These are phyloP conservation scores for Acomys russatus DNA, from an alignment of 2,797 vertebrate genomes.

Conservation along the genomic window DNA sequence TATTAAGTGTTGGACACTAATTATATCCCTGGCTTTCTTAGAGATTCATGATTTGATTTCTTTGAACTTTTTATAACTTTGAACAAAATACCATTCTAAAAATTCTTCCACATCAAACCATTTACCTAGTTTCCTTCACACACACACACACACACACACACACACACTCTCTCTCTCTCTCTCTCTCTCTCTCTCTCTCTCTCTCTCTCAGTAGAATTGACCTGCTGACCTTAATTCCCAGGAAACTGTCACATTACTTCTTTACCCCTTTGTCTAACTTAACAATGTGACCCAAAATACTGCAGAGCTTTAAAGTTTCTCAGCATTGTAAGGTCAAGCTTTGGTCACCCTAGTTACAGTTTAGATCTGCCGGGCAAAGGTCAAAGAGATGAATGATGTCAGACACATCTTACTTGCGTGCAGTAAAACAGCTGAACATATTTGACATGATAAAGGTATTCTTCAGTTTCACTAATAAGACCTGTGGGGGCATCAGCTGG, in stretches of 20 bases:
- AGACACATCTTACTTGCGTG: constrained; percentile 88
- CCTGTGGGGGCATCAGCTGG: constrained; percentile 79
- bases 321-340: constrained; percentile 89
- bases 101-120: constrained; percentile 83
- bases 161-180: neutral
- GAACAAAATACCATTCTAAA: constrained; percentile 65
- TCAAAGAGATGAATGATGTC: constrained; percentile 92
- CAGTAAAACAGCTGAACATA: constrained; percentile 89
- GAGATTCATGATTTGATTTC: constrained; percentile 63
- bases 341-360: constrained; percentile 91
- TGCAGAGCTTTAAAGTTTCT: constrained; percentile 89
- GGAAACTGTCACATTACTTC: constrained; percentile 92
- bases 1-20: constrained; percentile 62
- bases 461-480: constrained; percentile 86
- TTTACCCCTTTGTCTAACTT: constrained; percentile 89
- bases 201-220: constrained; percentile 91
- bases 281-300: constrained; percentile 92
- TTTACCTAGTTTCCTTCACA: constrained; percentile 87
- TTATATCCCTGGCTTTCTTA: constrained; percentile 61
- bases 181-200: too few species aligned
- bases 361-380: constrained; percentile 87
- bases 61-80: constrained; percentile 82
- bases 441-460: constrained; percentile 89
- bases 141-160: constrained; percentile 81
- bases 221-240: constrained; percentile 91